Base-by-base conservation (phyloP, 2,797 vertebrate genomes). In the Orientallactaga sibirica region DNA sequence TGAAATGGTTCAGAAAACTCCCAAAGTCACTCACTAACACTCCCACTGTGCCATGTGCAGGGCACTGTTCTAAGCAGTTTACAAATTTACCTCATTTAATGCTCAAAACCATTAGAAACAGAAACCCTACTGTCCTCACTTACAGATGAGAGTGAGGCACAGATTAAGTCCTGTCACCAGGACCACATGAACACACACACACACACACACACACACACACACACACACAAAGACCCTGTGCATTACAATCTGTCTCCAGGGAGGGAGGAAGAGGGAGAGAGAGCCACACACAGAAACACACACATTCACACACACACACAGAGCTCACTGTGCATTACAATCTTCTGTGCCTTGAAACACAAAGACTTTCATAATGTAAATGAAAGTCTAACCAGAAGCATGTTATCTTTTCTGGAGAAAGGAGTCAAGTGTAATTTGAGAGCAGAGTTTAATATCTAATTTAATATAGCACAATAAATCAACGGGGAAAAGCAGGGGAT, bases 331-430 rank as follows among this genome's bases (percentile, higher is more conserved):
- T 80, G 37, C 41, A 64, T 7, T 20, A 24, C n/a, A 18, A 5
- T 81, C 24, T 80, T 25, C 41, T 52, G 0, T n/a, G 74, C 84
- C 27, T 92, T 86, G 8, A 33, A 91, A 94, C 43, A 77, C n/a
- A 73, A 0, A 71, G 48, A 76, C 27, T 43, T 41, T 52, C 80
- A 86, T 9, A 88, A 22, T 70, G 48, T 64, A 20, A 92, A 92
- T 91, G 16, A 74, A 62, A 55, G 52, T 85, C 84, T 78, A 94
- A 80, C 55, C 37, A 78, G 87, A 94, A 14, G 24, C 33, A 22
- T 74, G 29, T 70, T 85, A 29, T 41, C 19, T 58, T 78, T 86
- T 83, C 62, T 86, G 24, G 29, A 79, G 37, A 86, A 96, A 91
- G 15, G 55, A 88, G 74, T 86, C 48, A 9, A 10, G 66, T 66